Percentiles rank a stretch among this genome's conserved stretches.
Evolutionary conservation across 1,140 invertebrate genomes (phyloP).

Genomic region (Ruditapes philippinarum): DNA sequence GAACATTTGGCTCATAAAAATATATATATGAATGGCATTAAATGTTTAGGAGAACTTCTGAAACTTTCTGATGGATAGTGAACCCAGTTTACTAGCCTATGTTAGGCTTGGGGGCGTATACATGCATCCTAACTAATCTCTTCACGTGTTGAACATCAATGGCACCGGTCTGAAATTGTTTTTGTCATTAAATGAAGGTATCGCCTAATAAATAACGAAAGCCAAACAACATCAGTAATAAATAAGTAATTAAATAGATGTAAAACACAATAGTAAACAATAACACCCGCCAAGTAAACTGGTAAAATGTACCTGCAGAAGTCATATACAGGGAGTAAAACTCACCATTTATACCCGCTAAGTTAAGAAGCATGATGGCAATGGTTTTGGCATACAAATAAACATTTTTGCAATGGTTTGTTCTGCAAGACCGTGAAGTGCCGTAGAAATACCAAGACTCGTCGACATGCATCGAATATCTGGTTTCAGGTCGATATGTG

Average conservation of each 20-base stretch:
- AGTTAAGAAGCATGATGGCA: conserved; percentile 18
- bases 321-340: conserved; percentile 15
- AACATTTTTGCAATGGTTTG: conserved; percentile 30
- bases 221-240: conserved; percentile 50
- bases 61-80: conserved; percentile 22
- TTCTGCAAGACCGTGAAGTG: conserved; percentile 28
- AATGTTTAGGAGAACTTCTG: too few species aligned
- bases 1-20: neutral
- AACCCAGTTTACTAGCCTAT: neutral
- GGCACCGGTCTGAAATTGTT: conserved; percentile 42
- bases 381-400: neutral
- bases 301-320: conserved; percentile 57
- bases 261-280: conserved; percentile 30
- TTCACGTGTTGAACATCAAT: conserved; percentile 28
- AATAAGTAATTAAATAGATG: conserved; percentile 55
- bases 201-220: conserved; percentile 53
- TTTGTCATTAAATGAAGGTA: conserved; percentile 61
- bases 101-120: neutral
- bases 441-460: neutral
- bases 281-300: conserved; percentile 42
- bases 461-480: neutral
- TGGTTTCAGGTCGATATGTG: neutral
- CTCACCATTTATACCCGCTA: conserved; percentile 10
- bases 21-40: neutral
- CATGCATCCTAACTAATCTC: neutral